Conservation (phyloP, 2,797 vertebrate genomes). For the Cyprinodon diabolis region DNA sequence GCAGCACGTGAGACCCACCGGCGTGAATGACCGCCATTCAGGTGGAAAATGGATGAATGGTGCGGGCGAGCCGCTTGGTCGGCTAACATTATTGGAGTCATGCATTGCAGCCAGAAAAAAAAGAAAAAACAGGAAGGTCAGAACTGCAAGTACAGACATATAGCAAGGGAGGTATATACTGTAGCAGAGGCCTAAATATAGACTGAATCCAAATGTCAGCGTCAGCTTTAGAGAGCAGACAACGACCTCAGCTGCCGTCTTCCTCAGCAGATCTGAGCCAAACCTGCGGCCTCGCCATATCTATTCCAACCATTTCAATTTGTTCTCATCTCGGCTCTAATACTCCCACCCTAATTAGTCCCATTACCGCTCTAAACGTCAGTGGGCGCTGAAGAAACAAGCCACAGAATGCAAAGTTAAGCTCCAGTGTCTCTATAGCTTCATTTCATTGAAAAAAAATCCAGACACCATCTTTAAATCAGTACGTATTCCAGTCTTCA, state of each 20-base stretch:
- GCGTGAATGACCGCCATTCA: conserved; percentile 53
- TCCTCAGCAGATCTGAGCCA: conserved; percentile 12
- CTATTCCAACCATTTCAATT: conserved; percentile 19
- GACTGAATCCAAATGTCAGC: conserved; percentile 64
- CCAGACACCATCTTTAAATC: no score
- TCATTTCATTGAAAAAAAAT: no score
- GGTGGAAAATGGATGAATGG: conserved; percentile 34
- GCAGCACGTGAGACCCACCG: conserved; percentile 32
- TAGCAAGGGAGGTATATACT: conserved; percentile 28
- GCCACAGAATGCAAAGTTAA: conserved; percentile 18
- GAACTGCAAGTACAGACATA: conserved; percentile 28
- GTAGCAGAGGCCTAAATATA: conserved; percentile 58
- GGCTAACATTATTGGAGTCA: conserved; percentile 48
- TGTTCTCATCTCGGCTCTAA: conserved; percentile 1
- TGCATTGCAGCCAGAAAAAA: conserved; percentile 27
- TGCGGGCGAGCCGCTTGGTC: conserved; percentile 23
- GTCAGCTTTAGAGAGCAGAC: conserved; percentile 40
- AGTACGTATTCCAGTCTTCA: not conserved
- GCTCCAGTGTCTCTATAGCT: not conserved
- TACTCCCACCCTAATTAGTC: conserved; percentile 28
- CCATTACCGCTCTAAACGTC: conserved; percentile 32
- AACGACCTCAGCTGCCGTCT: conserved; percentile 9
- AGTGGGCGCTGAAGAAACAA: conserved; percentile 24
- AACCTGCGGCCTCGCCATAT: conserved; percentile 14
- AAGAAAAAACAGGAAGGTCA: conserved; percentile 9